Percentiles rank a stretch among this genome's conserved stretches.
Conservation (phyloP, 2,113 vertebrate species). For the Rhynchomys soricoides region DNA sequence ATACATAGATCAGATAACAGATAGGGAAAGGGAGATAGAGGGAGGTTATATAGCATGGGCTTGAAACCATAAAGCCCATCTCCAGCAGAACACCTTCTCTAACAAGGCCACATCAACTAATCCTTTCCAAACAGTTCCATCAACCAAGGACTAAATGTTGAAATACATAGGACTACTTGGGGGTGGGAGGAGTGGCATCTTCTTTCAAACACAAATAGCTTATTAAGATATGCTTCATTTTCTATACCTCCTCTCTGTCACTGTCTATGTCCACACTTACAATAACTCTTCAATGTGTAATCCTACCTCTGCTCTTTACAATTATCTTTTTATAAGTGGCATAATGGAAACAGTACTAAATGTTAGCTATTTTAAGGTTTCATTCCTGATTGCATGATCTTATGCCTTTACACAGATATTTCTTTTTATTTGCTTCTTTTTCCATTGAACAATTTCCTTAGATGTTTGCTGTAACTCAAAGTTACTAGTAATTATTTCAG, state of each 20-base stretch:
- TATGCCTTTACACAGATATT: neutral
- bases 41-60: no score
- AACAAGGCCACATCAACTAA: neutral
- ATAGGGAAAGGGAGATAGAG: no score
- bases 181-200: neutral
- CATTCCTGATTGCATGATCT: neutral
- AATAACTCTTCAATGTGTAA: neutral
- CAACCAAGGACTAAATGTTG: neutral
- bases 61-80: neutral
- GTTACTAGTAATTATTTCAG: neutral
- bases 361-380: neutral
- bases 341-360: neutral
- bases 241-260: neutral
- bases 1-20: no score
- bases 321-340: neutral
- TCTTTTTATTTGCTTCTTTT: neutral
- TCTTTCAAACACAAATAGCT: neutral
- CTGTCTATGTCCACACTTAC: neutral
- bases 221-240: neutral
- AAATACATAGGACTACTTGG: neutral
- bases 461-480: neutral
- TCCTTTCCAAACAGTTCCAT: neutral
- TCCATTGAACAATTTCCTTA: neutral
- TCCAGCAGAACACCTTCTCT: fast-evolving
- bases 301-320: neutral